Conservation (phyloP, 1,140 invertebrate species). For the Delia radicum region DNA sequence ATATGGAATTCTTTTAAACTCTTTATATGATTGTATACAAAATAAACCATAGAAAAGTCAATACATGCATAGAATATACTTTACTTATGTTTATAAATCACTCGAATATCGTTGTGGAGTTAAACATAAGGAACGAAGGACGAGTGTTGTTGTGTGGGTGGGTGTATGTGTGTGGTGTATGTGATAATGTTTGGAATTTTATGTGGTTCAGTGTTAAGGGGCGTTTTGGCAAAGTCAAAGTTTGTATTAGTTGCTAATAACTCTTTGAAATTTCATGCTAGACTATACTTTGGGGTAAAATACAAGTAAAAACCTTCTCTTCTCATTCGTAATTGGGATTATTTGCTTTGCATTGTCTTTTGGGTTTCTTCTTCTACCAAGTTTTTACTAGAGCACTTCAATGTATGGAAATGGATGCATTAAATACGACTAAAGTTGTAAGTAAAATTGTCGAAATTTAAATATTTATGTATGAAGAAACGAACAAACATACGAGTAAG, state of each 20-base stretch:
- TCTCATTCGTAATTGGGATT: not conserved
- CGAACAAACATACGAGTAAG: not conserved
- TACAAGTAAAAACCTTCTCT: not conserved
- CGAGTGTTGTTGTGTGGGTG: not conserved
- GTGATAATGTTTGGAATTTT: constrained; percentile 12
- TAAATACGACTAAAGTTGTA: not conserved
- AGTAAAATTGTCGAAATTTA: constrained; percentile 15
- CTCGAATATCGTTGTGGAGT: not conserved
- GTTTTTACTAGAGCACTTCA: not conserved
- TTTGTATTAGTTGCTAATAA: constrained; percentile 24
- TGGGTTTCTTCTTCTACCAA: not conserved
- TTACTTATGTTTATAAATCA: constrained; percentile 1
- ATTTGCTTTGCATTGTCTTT: not conserved
- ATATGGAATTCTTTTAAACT: too few relatives aligned
- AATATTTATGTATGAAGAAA: not conserved
- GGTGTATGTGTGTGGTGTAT: not conserved
- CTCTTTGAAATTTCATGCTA: constrained; percentile 13
- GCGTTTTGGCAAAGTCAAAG: constrained; percentile 15
- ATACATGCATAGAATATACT: too few relatives aligned
- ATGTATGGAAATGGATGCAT: not conserved
- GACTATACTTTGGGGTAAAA: not conserved
- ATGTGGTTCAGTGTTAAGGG: constrained; percentile 23
- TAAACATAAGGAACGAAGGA: not conserved
- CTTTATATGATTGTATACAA: too few relatives aligned
- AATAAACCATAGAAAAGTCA: too few relatives aligned